Evolutionary conservation across 2,888 invertebrate species (phyloP).

Genomic region (Lepidochitona cinerea): DNA sequence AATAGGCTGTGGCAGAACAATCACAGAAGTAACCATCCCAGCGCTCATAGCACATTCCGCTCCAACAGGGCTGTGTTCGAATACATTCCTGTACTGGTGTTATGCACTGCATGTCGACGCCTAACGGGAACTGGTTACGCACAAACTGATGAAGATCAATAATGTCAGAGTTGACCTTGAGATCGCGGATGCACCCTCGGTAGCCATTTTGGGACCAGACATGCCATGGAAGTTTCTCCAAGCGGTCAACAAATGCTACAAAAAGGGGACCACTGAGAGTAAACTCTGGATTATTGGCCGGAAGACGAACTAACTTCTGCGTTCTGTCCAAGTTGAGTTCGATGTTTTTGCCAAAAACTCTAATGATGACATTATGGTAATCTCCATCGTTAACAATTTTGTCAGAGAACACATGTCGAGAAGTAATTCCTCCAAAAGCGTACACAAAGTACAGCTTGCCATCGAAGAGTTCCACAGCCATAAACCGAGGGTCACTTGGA

Average conservation of each 20-base stretch:
- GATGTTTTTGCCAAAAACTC: slow-evolving; percentile 21
- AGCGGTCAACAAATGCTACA: slow-evolving; percentile 48
- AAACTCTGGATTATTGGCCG: slow-evolving; percentile 30
- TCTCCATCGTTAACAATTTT: slow-evolving; percentile 56
- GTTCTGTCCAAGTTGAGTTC: slow-evolving; percentile 47
- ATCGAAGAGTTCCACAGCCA: slow-evolving; percentile 65
- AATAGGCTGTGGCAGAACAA: slow-evolving; percentile 60
- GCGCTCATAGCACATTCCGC: slow-evolving; percentile 53
- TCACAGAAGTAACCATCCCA: slow-evolving; percentile 59
- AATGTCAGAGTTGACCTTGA: slow-evolving; percentile 44
- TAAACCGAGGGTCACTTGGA: slow-evolving; percentile 33
- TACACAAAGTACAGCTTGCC: slow-evolving; percentile 62
- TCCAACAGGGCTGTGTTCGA: slow-evolving; percentile 43
- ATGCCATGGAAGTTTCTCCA: slow-evolving; percentile 58
- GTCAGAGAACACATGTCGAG: slow-evolving; percentile 45
- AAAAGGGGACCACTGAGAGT: slow-evolving; percentile 36
- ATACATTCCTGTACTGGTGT: slow-evolving; percentile 30
- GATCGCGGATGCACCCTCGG: slow-evolving; percentile 62
- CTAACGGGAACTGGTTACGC: slow-evolving; percentile 1
- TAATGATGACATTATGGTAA: slow-evolving; percentile 48
- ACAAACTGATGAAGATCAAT: slow-evolving; percentile 26
- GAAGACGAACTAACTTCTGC: slow-evolving; percentile 29
- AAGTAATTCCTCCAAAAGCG: slow-evolving; percentile 50
- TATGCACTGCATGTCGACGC: background rate
- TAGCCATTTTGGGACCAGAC: slow-evolving; percentile 60